Base-by-base conservation (phyloP, 2,113 vertebrate species). In the Illadopsis cleaveri region DNA sequence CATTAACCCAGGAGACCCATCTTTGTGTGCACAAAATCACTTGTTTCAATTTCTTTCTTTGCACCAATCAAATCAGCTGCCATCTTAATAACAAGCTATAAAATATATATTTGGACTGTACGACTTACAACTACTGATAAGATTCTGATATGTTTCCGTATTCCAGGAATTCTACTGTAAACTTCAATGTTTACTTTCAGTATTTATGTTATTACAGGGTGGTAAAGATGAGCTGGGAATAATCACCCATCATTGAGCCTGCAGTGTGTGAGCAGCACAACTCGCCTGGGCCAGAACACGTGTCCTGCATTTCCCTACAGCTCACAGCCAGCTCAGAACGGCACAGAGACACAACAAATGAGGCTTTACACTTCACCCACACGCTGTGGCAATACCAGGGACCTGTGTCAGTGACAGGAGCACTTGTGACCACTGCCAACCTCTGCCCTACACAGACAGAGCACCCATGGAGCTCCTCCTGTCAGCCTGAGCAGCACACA, bases 161-260 rank as follows among this genome's bases (percentile, higher is more conserved):
- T n/a, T 94, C 82, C 85, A 88, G 71, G 61, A 96, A 93, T 23
- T 53, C n/a, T 38, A 33, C 69, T 23, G 93, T 64, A 54, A 82
- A 56, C 64, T 40, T 82, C 25, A 80, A 9, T 58, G 61, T 57
- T 45, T 62, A 50, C 68, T 95, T 83, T 75, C 45, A 82, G 53
- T 90, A 65, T 87, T 86, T 91, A 25, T 76, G 57, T 73, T 66
- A 38, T 65, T 86, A 24, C 11, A 25, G 56, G 48, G 65, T 12
- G 10, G 57, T 21, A 64, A 65, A 93, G 69, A 73, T 84, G 65
- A n/a, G 53, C 10, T 86, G 70, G n/a, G 28, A 89, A 92, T 66
- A 66, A 69, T 38, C 35, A 37, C 18, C 57, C 62, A 47, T 77
- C 51, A 79, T 13, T 83, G 62, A 70, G 22, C 23, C 33, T 6